A percentile compares a stretch with the other conserved stretches of the same genome.
phyloP scores from a whole-genome alignment of 2,797 vertebrate genomes.

The Simalia tracyae region DNA sequence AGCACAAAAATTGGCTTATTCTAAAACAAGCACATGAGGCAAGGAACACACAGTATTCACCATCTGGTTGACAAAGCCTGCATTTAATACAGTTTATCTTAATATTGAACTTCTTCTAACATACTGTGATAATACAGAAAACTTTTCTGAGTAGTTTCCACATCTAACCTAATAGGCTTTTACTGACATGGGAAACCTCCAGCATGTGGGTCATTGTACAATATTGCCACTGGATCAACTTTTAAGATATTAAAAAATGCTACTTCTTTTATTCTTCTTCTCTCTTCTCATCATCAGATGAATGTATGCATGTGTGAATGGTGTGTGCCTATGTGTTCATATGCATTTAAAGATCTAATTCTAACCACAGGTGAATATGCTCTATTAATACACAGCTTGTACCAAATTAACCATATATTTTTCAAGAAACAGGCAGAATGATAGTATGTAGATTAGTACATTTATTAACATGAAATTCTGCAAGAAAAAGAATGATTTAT shows the following conservation, averaged over 20 bases:
- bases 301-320: background rate
- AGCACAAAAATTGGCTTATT: background rate
- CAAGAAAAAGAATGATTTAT: background rate
- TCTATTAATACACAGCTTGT: background rate
- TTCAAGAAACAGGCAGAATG: background rate
- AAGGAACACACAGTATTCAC: background rate
- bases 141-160: background rate
- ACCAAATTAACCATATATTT: background rate
- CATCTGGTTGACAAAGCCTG: slow-evolving; percentile 5
- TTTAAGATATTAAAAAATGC: background rate
- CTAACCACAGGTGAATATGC: background rate
- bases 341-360: background rate
- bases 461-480: background rate
- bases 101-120: background rate
- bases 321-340: background rate
- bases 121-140: background rate
- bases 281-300: background rate
- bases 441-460: background rate
- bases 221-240: background rate
- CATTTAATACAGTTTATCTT: slow-evolving; percentile 5
- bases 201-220: background rate
- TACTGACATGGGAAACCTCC: background rate
- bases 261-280: background rate
- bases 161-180: background rate
- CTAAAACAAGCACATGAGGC: background rate